Base-by-base conservation (phyloP, 2,797 vertebrate genomes). In the Paedocypris micromegethes region DNA sequence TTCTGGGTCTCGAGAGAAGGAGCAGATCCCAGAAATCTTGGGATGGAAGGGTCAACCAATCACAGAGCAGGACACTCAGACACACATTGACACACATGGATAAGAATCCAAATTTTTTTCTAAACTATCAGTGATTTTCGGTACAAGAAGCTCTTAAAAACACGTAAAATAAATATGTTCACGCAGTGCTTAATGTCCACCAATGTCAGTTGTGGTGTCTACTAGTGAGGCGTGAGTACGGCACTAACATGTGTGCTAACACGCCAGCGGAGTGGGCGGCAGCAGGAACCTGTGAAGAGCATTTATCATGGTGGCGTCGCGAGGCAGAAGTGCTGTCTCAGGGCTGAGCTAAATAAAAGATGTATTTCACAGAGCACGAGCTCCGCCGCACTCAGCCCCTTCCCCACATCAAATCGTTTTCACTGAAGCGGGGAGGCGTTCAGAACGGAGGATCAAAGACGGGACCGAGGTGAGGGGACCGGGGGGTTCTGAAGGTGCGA, bases 341-440 rank as follows among this genome's bases (percentile, higher is more conserved):
- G 64, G 66, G 50, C 54, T 58, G 60, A 45, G 63, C 68, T 76
- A 77, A 76, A 81, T 81, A 76, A 80, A 78, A 77, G 56, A 80
- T 77, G 74, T 73, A 73, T 75, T 64, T 74, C 60, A 63, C 68
- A 59, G 65, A 70, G 67, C 43, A 60, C 64, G 52, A 51, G 64
- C 48, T 46, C 57, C 62, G 73, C 55, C 70, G 67, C 63, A 66
- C 72, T 73, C 72, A 59, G 68, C 68, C 58, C 58, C 52, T 70
- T 57, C 68, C 62, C 72, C 58, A 70, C 70, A 76, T 77, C 72
- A 70, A 55, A 64, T 70, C 51, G 7, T 47, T 70, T 67, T 23
- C 53, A 64, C 65, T n/a, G 6, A 40, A 44, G 70, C 44, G 5
- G 41, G 47, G 66, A 59, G 43, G 54, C 55, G 44, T 47, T 53